Conservation (phyloP, 2,888 invertebrate species). For the Sminthurides aquaticus region DNA sequence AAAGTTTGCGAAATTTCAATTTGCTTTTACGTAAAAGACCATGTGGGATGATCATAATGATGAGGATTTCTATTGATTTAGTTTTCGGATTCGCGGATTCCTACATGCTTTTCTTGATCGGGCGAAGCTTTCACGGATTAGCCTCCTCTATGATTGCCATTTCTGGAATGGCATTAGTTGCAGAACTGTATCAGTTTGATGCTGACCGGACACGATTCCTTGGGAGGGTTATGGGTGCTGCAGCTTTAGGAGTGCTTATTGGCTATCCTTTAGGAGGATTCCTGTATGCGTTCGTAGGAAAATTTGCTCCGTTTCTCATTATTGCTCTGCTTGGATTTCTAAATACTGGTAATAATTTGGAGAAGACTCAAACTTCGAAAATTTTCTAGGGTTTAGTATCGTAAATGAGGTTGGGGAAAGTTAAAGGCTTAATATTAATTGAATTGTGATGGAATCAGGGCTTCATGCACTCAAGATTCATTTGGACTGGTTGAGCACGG, state of each 20-base stretch:
- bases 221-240: constrained; percentile 72
- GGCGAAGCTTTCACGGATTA: constrained; percentile 69
- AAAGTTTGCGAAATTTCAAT: too few relatives aligned
- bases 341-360: constrained; percentile 46
- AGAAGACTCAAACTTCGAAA: too few relatives aligned
- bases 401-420: too few relatives aligned
- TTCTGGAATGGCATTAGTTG: constrained; percentile 69
- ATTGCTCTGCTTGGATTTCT: constrained; percentile 57
- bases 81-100: constrained; percentile 69
- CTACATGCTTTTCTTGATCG: constrained; percentile 61
- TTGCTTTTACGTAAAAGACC: too few relatives aligned
- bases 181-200: constrained; percentile 54
- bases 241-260: constrained; percentile 68
- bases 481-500: constrained; percentile 12
- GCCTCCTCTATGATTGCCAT: constrained; percentile 73
- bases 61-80: constrained; percentile 47
- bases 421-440: too few relatives aligned
- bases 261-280: constrained; percentile 77
- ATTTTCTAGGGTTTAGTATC: constrained; percentile 2
- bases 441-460: too few relatives aligned
- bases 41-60: too few relatives aligned
- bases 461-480: constrained; percentile 15
- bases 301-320: constrained; percentile 65
- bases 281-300: constrained; percentile 66
- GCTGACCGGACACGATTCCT: constrained; percentile 60